Conservation (phyloP, 2,797 vertebrate genomes). For the Pipistrellus kuhlii region DNA sequence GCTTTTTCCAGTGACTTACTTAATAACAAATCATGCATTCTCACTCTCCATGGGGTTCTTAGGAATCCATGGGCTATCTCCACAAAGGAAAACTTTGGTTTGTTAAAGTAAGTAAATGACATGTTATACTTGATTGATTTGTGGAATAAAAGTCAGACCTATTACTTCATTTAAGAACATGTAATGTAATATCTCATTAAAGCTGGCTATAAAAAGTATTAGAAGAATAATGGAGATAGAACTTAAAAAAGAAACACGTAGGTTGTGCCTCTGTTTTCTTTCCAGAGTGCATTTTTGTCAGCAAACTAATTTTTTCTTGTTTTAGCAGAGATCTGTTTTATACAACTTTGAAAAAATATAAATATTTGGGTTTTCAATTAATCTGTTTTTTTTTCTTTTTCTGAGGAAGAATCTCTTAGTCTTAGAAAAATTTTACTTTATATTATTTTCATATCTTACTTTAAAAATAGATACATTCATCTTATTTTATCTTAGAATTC, state of each 20-base stretch:
- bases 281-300: conserved; percentile 7
- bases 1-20: conserved; percentile 29
- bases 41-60: not conserved
- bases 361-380: conserved; percentile 5
- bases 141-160: not conserved
- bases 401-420: conserved; percentile 7
- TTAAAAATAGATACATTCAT: not conserved
- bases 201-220: conserved; percentile 34
- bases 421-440: conserved; percentile 34
- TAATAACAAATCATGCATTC: not conserved
- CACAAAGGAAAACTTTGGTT: conserved; percentile 26
- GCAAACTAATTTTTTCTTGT: conserved; percentile 13
- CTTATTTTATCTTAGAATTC: conserved; percentile 22
- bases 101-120: not conserved
- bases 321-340: conserved; percentile 45
- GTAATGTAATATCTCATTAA: not conserved
- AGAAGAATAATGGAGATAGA: not conserved
- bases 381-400: not conserved
- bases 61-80: not conserved
- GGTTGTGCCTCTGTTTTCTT: not conserved
- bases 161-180: conserved; percentile 34
- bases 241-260: not conserved
- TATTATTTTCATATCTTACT: conserved; percentile 36
- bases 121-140: not conserved
- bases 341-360: conserved; percentile 1